Percentiles rank a stretch among this genome's conserved stretches.
These are phyloP conservation scores for Aptenodytes forsteri DNA, from an alignment of 2,113 vertebrate species.

Conservation along the genomic window DNA sequence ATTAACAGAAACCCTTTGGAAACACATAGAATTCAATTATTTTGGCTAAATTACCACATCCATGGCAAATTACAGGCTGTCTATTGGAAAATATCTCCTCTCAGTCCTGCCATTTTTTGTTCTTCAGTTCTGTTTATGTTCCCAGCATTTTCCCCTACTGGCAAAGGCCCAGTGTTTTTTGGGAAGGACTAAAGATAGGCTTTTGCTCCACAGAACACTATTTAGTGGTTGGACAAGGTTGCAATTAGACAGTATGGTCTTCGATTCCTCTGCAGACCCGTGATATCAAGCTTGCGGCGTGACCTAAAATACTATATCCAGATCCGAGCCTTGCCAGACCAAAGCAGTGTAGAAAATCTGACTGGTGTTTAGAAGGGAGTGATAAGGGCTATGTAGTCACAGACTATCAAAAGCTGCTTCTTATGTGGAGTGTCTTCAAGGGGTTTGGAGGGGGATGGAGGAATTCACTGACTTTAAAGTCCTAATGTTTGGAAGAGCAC, in stretches of 20 bases:
- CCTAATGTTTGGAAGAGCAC: background rate
- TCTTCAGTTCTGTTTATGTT: constrained; percentile 51
- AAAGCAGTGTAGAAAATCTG: background rate
- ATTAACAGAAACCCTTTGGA: constrained; percentile 25
- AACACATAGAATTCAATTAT: constrained; percentile 38
- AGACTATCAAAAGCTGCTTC: background rate
- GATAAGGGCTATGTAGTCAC: background rate
- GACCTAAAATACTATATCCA: background rate
- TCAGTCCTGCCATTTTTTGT: constrained; percentile 30
- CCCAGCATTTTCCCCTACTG: constrained; percentile 43
- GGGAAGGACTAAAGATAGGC: constrained; percentile 50
- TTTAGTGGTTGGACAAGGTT: constrained; percentile 55
- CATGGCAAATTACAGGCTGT: constrained; percentile 65
- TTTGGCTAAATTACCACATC: constrained; percentile 52
- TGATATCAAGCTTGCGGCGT: constrained; percentile 12
- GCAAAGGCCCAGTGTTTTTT: constrained; percentile 47
- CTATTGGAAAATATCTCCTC: constrained; percentile 62
- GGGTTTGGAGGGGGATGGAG: background rate
- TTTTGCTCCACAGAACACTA: constrained; percentile 34
- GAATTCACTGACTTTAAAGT: background rate
- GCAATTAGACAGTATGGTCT: constrained; percentile 39
- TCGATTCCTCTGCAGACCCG: background rate
- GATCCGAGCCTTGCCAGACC: background rate
- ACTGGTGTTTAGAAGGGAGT: background rate
- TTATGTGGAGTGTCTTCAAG: background rate